A percentile compares a stretch with the other conserved stretches of the same genome.
Conservation (phyloP, 1,140 invertebrate species). For the Trinorchestia longiramus region DNA sequence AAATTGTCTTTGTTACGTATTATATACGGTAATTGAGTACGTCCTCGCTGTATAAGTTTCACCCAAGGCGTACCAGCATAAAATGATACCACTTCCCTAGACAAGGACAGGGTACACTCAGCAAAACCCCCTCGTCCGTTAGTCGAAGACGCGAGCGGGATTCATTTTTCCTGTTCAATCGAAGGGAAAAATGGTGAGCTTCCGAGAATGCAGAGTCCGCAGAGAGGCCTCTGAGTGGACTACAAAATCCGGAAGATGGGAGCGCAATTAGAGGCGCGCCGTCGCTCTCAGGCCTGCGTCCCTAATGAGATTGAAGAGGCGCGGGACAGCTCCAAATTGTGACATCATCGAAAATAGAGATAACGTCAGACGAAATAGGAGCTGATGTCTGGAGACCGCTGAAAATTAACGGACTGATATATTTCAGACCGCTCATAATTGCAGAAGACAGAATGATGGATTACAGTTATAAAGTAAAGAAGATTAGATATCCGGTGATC, state of each 20-base stretch:
- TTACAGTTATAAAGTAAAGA: neutral
- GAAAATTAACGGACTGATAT: neutral
- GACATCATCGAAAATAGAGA: neutral
- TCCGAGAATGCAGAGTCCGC: neutral
- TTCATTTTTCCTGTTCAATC: slow-evolving; percentile 17
- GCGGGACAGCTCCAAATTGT: neutral
- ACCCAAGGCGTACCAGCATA: neutral
- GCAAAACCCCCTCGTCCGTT: neutral
- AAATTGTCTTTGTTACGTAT: too few relatives aligned
- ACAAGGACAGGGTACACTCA: neutral
- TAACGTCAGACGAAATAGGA: neutral
- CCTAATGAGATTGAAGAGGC: slow-evolving; percentile 29
- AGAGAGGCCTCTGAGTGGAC: slow-evolving; percentile 21
- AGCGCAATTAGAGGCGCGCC: neutral
- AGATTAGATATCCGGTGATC: neutral
- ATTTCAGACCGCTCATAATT: neutral
- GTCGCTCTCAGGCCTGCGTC: neutral
- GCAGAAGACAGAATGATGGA: neutral
- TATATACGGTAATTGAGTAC: too few relatives aligned
- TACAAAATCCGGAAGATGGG: slow-evolving; percentile 23
- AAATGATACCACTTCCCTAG: neutral
- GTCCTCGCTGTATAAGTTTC: too few relatives aligned
- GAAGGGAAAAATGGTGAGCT: slow-evolving; percentile 14
- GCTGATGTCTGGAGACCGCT: neutral
- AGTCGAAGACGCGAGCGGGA: neutral